Evolutionary conservation across 2,797 vertebrate genomes (phyloP).

Genomic region (Lagocephalus sceleratus): DNA sequence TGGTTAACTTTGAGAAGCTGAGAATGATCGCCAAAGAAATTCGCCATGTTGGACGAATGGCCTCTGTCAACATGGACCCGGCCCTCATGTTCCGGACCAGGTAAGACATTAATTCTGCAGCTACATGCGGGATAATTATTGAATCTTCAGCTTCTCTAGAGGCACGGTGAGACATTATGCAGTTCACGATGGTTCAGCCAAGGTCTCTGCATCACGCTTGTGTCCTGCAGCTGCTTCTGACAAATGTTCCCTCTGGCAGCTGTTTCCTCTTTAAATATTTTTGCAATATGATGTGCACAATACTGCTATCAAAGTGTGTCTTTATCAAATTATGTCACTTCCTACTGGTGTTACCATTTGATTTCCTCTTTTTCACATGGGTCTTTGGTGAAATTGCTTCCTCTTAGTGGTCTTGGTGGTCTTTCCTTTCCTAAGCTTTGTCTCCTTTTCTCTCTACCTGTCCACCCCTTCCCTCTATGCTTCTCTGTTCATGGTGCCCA

Average conservation of each 20-base stretch:
- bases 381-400: slow-evolving; percentile 78
- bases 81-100: slow-evolving; percentile 97
- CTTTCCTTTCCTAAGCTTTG: slow-evolving; percentile 93
- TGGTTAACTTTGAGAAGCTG: slow-evolving; percentile 98
- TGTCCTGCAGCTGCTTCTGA: slow-evolving; percentile 51
- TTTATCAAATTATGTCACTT: slow-evolving; percentile 56
- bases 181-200: slow-evolving; percentile 47
- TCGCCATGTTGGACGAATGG: slow-evolving; percentile 96
- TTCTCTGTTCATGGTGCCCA: slow-evolving; percentile 89
- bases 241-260: slow-evolving; percentile 32
- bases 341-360: slow-evolving; percentile 44
- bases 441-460: slow-evolving; percentile 69
- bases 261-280: slow-evolving; percentile 43
- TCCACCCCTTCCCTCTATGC: slow-evolving; percentile 83
- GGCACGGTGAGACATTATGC: slow-evolving; percentile 38
- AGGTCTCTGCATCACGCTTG: slow-evolving; percentile 52
- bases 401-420: slow-evolving; percentile 84
- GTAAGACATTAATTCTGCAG: slow-evolving; percentile 57
- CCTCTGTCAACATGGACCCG: slow-evolving; percentile 97
- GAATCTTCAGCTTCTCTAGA: slow-evolving; percentile 13
- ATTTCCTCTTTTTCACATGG: slow-evolving; percentile 49
- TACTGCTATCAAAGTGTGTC: slow-evolving; percentile 55
- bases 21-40: slow-evolving; percentile 99
- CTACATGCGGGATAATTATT: not conserved
- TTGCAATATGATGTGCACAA: slow-evolving; percentile 49